Base-by-base conservation (phyloP, 2,113 vertebrate genomes). In the Falco punctatus region DNA sequence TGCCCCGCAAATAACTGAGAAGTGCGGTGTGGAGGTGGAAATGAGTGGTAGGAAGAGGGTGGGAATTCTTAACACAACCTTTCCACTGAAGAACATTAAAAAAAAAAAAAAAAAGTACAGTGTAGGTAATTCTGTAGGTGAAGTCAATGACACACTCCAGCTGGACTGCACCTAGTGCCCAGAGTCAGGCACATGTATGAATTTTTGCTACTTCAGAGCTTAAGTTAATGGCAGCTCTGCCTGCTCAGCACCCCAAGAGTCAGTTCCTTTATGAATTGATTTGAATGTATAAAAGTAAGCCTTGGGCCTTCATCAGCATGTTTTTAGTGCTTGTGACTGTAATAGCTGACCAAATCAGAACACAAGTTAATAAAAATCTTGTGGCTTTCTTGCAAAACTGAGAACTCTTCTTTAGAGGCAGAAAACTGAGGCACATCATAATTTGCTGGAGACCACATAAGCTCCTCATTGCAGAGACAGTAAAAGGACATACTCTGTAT, bases 181-280 rank as follows among this genome's bases (percentile, higher is more conserved):
- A 24, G n/a, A 35, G 18, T 51, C 35, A 27, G 66, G n/a, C 62
- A 66, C 2, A 0, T 1, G 5, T 4, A 3, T 4, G 10, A 46
- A 18, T 62, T 69, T 86, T 81, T 66, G 24, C 33, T 71, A 19
- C 26, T 59, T 77, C 42, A 58, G 46, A 62, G 52, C 14, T 69
- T 38, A 64, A 88, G 15, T 61, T 26, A 13, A 13, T 11, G 51
- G 48, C 54, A 87, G 42, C 42, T 35, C 67, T 93, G 35, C n/a
- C 64, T 73, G 79, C 54, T 55, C 26, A 62, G 42, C 18, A 24
- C 17, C 33, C 38, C 42, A 22, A 22, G 38, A 83, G 12, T 19
- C 51, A 52, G 8, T 21, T 84, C 42, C 28, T 74, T 62, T 55
- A 24, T 40, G 42, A 80, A 78, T 33, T 16, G 32, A n/a, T 54